Evolutionary conservation across 2,113 vertebrate genomes (phyloP), one percentile per base, ranked within the genome.

Genomic region (Charina bottae): DNA sequence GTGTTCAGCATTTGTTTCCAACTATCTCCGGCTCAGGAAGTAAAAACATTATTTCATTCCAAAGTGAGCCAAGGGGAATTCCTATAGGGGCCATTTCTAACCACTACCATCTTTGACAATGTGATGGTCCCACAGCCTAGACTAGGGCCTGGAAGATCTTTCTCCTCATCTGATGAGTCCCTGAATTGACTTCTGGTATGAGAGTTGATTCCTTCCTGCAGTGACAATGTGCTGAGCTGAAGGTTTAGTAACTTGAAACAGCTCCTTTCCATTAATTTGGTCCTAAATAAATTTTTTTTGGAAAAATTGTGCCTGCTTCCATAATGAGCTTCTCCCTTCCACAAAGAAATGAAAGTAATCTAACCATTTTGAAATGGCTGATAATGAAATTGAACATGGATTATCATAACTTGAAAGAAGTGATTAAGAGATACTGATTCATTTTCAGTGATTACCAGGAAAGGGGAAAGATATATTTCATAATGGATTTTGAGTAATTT

Each of bases 351-450:
- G 19, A 93, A 93, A 93, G 46, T 23, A 91, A 93, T 68, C 88
- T 26, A 92, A 90, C 42, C 54, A 9, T 90, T 94, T 95, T 94
- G 96, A 96, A 95, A 97, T 95, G 95, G 89, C 55, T 94, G 86
- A 83, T 92, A 93, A 89, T 83, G 78, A 94, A 89, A 94, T 95
- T 93, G 11, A 0, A n/a, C 88, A 88, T 13, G 26, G 72, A 90
- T 62, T 95, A 94, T 87, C 92, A 88, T 87, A 96, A 96, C 92
- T 92, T 85, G 87, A 90, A 94, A 94, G 94, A 92, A 92, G 91
- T 90, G 92, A 97, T 96, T 94, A 94, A 90, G 92, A 85, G 93
- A 94, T 93, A 72, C 88, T 85, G 49, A 93, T 96, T 96, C 90
- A 87, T 92, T 93, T 93, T 90, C 78, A 94, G 92, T 87, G 24